Percentiles rank a stretch among this genome's conserved stretches.
phyloP scores from a whole-genome alignment of 2,888 invertebrate genomes.

The Leptodirus hochenwartii region DNA sequence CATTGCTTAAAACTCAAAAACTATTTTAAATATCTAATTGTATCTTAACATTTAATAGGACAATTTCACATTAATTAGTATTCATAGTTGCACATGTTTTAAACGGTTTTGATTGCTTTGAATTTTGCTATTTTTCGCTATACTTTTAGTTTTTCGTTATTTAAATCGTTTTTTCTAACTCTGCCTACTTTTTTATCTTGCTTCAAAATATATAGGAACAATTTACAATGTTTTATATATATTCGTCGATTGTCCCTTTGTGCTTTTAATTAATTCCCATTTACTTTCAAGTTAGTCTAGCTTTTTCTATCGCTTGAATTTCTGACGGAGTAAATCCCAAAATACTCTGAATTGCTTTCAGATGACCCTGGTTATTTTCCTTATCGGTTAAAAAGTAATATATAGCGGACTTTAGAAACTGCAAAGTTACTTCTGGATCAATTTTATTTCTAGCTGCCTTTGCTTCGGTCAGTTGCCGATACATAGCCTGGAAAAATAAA shows the following conservation, averaged over 20 bases:
- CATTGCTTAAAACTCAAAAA: too few relatives aligned
- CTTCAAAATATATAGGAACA: not conserved
- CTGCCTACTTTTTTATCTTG: not conserved
- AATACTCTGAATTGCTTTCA: conserved; percentile 82
- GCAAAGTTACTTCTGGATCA: conserved; percentile 81
- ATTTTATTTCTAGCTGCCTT: conserved; percentile 53
- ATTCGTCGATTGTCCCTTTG: too few relatives aligned
- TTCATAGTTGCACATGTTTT: too few relatives aligned
- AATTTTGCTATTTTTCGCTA: not conserved
- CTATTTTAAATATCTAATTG: too few relatives aligned
- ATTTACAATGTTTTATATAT: too few relatives aligned
- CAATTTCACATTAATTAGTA: too few relatives aligned
- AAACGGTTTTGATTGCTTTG: too few relatives aligned
- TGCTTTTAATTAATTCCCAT: too few relatives aligned
- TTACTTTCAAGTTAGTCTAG: conserved; percentile 29
- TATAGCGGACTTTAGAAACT: conserved; percentile 83
- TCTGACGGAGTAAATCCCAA: conserved; percentile 71
- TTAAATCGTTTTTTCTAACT: not conserved
- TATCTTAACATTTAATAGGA: too few relatives aligned
- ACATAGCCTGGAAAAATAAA: conserved; percentile 54
- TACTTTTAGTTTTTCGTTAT: not conserved
- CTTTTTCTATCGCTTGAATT: conserved; percentile 60
- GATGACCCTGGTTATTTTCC: conserved; percentile 74
- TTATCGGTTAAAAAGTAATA: conserved; percentile 84
- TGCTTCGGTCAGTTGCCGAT: conserved; percentile 62